phyloP scores from a whole-genome alignment of 1,140 invertebrate genomes.

The Dendrolimus kikuchii region DNA sequence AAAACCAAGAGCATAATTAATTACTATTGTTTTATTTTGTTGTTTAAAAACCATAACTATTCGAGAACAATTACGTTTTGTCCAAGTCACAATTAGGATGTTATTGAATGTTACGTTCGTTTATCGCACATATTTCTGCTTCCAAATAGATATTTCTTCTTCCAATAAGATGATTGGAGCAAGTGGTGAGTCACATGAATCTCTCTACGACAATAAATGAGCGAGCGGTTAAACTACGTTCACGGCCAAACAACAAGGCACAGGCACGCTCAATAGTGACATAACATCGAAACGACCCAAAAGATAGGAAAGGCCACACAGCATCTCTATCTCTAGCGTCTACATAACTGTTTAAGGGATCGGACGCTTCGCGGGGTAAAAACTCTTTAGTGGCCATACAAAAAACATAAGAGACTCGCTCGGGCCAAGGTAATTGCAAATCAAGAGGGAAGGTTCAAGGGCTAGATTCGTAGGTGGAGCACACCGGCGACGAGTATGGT shows the following conservation, averaged over 20 bases:
- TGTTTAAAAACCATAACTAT: no score
- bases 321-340: slow-evolving; percentile 61
- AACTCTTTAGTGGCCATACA: slow-evolving; percentile 49
- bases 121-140: no score
- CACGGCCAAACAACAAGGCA: slow-evolving; percentile 53
- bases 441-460: slow-evolving; percentile 58
- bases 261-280: slow-evolving; percentile 57
- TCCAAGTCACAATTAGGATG: no score
- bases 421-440: slow-evolving; percentile 51
- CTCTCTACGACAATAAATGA: slow-evolving; percentile 15
- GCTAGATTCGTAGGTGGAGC: slow-evolving; percentile 50
- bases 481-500: slow-evolving; percentile 34
- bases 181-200: slow-evolving; percentile 15
- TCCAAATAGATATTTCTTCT: no score
- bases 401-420: slow-evolving; percentile 40
- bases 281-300: slow-evolving; percentile 50
- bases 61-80: no score
- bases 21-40: no score
- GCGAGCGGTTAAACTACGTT: slow-evolving; percentile 40
- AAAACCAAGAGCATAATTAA: no score
- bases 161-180: not conserved
- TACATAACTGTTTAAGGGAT: slow-evolving; percentile 46
- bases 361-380: slow-evolving; percentile 54
- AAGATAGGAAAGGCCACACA: slow-evolving; percentile 47
- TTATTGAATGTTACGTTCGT: no score